These are phyloP conservation scores for Trachelus tabidus DNA, from an alignment of 2,888 invertebrate genomes.

Conservation along the genomic window DNA sequence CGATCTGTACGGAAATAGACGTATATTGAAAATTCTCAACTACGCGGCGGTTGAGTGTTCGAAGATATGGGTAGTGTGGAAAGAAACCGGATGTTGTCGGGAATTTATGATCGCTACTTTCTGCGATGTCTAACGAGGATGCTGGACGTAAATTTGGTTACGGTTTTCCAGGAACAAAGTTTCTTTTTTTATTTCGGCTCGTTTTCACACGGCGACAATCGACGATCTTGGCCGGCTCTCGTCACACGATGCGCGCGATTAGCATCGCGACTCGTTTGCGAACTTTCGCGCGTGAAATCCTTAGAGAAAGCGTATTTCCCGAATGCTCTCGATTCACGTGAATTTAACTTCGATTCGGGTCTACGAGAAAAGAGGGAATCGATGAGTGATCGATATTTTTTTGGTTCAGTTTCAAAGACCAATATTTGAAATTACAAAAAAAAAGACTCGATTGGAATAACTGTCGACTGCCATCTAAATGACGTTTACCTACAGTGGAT, in stretches of 20 bases:
- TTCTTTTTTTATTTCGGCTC: not conserved
- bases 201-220: not conserved
- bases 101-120: not conserved
- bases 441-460: not conserved
- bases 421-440: not conserved
- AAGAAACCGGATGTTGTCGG: no score
- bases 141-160: not conserved
- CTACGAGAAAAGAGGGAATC: not conserved
- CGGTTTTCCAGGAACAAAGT: not conserved
- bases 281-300: not conserved
- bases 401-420: not conserved
- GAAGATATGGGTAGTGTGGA: no score
- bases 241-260: no score
- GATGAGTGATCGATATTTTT: not conserved
- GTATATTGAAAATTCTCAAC: not conserved
- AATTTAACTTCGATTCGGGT: not conserved
- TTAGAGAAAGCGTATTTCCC: not conserved
- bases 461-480: not conserved
- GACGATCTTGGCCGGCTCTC: not conserved
- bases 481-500: no score
- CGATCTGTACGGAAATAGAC: not conserved
- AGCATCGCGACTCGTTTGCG: not conserved
- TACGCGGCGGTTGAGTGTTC: no score
- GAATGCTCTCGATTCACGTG: not conserved
- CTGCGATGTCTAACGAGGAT: not conserved